Base-by-base conservation (phyloP, 2,888 invertebrate genomes). In the Heliconius ismenius region DNA sequence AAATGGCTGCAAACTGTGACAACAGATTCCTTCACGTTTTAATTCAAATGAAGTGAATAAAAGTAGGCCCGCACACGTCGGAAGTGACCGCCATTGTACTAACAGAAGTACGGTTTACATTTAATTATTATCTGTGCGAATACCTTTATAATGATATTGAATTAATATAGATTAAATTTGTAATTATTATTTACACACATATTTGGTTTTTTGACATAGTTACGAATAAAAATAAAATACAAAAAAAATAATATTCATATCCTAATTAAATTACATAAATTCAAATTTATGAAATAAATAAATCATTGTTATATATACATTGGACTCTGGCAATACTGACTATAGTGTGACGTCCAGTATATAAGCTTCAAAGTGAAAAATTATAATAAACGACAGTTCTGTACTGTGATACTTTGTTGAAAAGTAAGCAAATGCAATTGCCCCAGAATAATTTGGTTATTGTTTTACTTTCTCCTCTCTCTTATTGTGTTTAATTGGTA, bases 21-120 rank as follows among this genome's bases (percentile, higher is more conserved):
- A 77, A 72, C 63, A 78, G 76, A 79, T 81, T 79, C 80, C 77
- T 73, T 77, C 63, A 76, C 80, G 79, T 78, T 69, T 73, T 64
- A 63, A 74, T 79, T 76, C 74, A 75, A 80, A 76, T 79, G 68
- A 62, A 73, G 67, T 68, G 62, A 74, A 79, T 77, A 80, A 78
- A 83, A 81, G 79, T 82, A 79, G 81, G 80, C 73, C 79, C 80
- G 78, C 80, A 78, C 78, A 79, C 80, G 79, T 83, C 82, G 84
- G 84, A 83, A 83, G 81, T 83, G 79, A 76, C 63, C 80, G 82
- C 81, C 76, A 80, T 81, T 79, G 75, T 76, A 28, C 32, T 63
- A 18, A 39, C 58, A 67, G 6, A 39, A 7, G 63, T 73, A 76
- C 74, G 11, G 74, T 62, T 63, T 32, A 49, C 76, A 67, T 39